These are phyloP conservation scores for Mesoligia furuncula DNA, from an alignment of 2,888 invertebrate species.

Conservation along the genomic window DNA sequence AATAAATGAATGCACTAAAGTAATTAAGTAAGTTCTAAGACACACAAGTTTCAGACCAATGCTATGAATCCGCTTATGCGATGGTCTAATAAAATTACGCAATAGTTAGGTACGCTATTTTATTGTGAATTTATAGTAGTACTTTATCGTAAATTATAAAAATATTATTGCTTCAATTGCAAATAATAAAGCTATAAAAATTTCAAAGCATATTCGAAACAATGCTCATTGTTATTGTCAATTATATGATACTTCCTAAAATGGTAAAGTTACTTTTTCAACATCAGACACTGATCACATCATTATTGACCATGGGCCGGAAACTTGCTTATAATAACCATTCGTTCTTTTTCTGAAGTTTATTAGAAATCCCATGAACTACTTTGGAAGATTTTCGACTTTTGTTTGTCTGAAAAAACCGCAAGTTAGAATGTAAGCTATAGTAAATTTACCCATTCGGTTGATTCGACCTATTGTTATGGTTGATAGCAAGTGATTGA, in stretches of 20 bases:
- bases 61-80: background rate
- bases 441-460: slow-evolving; percentile 21
- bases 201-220: background rate
- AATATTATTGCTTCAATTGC: slow-evolving; percentile 19
- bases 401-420: slow-evolving; percentile 21
- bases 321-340: background rate
- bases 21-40: background rate
- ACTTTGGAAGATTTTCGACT: slow-evolving; percentile 17
- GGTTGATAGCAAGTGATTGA: slow-evolving; percentile 22
- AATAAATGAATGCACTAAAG: background rate
- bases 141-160: slow-evolving; percentile 1
- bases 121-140: background rate
- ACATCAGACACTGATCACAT: background rate
- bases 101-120: background rate
- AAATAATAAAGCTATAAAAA: background rate
- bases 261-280: background rate
- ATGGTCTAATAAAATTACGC: background rate
- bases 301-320: slow-evolving; percentile 9
- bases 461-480: slow-evolving; percentile 36
- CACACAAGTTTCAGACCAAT: background rate
- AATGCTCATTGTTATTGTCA: background rate
- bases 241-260: background rate
- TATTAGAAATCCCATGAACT: slow-evolving; percentile 25
- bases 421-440: slow-evolving; percentile 29
- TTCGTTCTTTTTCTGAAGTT: slow-evolving; percentile 11